phyloP scores from a whole-genome alignment of 2,113 vertebrate genomes.

The Dolichallabes microphthalmus region DNA sequence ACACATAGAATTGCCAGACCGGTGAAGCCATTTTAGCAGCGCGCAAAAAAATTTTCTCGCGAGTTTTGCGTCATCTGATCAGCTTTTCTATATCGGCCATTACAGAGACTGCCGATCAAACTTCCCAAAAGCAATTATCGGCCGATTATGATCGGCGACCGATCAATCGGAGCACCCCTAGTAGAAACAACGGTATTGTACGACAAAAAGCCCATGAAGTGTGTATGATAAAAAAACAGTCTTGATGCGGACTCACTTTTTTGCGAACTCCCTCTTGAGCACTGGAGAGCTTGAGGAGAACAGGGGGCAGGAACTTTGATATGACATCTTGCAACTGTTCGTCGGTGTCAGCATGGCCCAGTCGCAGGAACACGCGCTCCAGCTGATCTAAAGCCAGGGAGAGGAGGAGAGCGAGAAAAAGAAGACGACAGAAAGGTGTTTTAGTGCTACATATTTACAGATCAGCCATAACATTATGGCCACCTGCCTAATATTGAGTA shows the following conservation, averaged over 20 bases:
- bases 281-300: constrained; percentile 96
- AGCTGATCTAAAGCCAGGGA: constrained; percentile 82
- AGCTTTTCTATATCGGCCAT: too few relatives aligned
- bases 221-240: background rate
- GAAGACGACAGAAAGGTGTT: background rate
- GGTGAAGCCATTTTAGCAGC: too few relatives aligned
- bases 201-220: background rate
- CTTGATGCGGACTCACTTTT: constrained; percentile 77
- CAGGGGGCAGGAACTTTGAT: constrained; percentile 96
- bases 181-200: background rate
- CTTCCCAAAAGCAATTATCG: too few relatives aligned
- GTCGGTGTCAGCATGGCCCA: constrained; percentile 97
- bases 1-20: too few relatives aligned
- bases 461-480: too few relatives aligned
- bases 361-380: constrained; percentile 95
- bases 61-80: too few relatives aligned
- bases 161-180: too few relatives aligned
- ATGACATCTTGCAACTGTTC: constrained; percentile 97
- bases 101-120: too few relatives aligned
- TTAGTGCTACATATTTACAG: too few relatives aligned
- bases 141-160: too few relatives aligned
- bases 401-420: constrained; percentile 1
- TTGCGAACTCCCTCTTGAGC: constrained; percentile 96
- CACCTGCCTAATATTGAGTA: too few relatives aligned
- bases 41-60: too few relatives aligned